Percentiles rank a stretch among this genome's conserved stretches.
Evolutionary conservation across 2,797 vertebrate genomes (phyloP).

Genomic region (Galagoides demidoff): DNA sequence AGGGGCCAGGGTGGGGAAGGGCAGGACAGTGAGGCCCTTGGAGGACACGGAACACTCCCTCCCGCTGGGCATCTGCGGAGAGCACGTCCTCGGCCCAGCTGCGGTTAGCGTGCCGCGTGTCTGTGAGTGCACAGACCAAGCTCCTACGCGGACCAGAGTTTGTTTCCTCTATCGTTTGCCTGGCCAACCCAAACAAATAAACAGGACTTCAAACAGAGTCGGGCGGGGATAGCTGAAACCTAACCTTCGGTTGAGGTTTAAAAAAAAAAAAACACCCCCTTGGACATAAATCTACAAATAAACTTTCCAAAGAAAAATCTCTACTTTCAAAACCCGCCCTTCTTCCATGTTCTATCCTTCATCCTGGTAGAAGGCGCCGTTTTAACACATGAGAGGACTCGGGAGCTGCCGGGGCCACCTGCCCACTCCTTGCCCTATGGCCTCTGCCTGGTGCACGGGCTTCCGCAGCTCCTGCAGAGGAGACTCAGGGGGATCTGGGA

Average conservation of each 20-base stretch:
- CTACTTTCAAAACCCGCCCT: neutral
- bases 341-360: rapidly evolving
- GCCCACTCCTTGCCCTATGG: rapidly evolving
- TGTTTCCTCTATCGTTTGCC: conserved; percentile 45
- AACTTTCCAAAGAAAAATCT: conserved; percentile 65
- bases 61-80: neutral
- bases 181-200: conserved; percentile 72
- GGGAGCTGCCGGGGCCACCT: rapidly evolving
- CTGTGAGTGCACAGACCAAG: neutral
- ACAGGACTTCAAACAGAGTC: conserved; percentile 38
- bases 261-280: conserved; percentile 30
- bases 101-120: neutral
- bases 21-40: neutral
- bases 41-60: neutral
- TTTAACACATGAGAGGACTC: rapidly evolving
- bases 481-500: rapidly evolving
- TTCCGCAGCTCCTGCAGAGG: neutral
- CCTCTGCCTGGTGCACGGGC: neutral
- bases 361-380: neutral
- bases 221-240: conserved; percentile 58
- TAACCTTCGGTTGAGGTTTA: conserved; percentile 55
- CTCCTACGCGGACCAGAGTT: neutral
- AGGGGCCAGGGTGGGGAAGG: rapidly evolving
- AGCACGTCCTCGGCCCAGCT: neutral
- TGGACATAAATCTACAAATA: conserved; percentile 55